Evolutionary conservation across 2,888 invertebrate genomes (phyloP).

Genomic region (Pyrgus malvae): DNA sequence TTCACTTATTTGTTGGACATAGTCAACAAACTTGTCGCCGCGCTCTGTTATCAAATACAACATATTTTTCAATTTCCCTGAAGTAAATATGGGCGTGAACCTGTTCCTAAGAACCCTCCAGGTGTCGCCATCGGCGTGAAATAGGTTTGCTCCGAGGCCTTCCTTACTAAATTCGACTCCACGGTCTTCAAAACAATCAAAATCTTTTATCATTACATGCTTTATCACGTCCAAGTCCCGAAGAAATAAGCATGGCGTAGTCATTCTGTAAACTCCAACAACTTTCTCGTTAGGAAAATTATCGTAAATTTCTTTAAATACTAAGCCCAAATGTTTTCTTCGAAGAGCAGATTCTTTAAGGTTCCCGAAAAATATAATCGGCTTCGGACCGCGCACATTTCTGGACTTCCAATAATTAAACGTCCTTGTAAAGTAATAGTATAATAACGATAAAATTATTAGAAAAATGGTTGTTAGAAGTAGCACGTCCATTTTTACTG

Average conservation of each 20-base stretch:
- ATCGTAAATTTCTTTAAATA: constrained; percentile 46
- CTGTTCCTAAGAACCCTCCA: constrained; percentile 50
- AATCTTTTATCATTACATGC: constrained; percentile 56
- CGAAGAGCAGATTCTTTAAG: constrained; percentile 41
- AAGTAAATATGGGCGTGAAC: constrained; percentile 56
- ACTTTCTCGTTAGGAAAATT: constrained; percentile 51
- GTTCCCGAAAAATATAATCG: constrained; percentile 50
- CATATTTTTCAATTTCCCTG: constrained; percentile 61
- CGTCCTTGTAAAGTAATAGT: constrained; percentile 48
- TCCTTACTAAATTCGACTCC: constrained; percentile 50
- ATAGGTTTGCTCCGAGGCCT: constrained; percentile 52
- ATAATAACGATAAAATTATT: constrained; percentile 27
- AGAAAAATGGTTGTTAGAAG: not conserved
- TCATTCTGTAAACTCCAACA: constrained; percentile 54
- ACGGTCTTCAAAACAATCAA: constrained; percentile 50
- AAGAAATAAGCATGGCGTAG: constrained; percentile 47
- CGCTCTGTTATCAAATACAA: constrained; percentile 47
- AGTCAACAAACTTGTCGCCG: constrained; percentile 44
- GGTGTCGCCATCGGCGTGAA: constrained; percentile 49
- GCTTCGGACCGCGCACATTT: constrained; percentile 46
- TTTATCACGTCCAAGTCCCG: constrained; percentile 56
- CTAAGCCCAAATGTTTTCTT: constrained; percentile 35
- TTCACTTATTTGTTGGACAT: constrained; percentile 33
- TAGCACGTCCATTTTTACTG: not conserved
- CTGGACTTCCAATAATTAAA: constrained; percentile 53